phyloP scores from a whole-genome alignment of 2,797 vertebrate genomes.

The Tinamus major region DNA sequence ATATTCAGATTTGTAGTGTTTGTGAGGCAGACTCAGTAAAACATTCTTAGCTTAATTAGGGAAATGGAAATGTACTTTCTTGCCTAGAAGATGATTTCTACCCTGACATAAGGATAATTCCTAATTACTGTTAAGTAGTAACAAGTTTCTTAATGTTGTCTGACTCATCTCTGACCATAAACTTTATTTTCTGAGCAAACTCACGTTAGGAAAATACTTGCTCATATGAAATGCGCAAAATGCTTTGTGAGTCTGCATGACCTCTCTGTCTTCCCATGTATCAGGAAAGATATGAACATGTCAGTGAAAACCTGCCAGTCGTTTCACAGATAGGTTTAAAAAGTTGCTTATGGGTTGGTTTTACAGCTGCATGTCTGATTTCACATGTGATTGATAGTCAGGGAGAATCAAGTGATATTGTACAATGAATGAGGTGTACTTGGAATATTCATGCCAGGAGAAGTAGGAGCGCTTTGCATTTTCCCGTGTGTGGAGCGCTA shows the following conservation, averaged over 20 bases:
- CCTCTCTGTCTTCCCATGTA: fast-evolving
- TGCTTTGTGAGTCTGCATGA: neutral
- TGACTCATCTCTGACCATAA: neutral
- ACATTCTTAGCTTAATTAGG: neutral
- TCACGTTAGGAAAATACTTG: neutral
- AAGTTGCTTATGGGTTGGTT: neutral
- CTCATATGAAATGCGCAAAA: neutral
- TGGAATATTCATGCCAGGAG: fast-evolving
- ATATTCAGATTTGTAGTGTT: neutral
- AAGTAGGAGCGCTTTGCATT: fast-evolving
- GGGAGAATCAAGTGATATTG: fast-evolving
- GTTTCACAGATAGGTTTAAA: neutral
- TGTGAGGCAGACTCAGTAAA: neutral
- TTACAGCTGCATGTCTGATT: neutral
- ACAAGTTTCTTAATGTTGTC: neutral
- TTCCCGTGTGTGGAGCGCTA: fast-evolving
- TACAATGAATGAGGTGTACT: neutral
- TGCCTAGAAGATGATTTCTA: neutral
- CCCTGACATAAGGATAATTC: neutral
- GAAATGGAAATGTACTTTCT: neutral
- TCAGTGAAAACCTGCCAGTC: neutral
- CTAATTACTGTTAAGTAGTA: neutral
- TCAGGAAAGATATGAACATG: neutral
- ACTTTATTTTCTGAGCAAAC: neutral
- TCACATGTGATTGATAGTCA: fast-evolving